A percentile compares a stretch with the other conserved stretches of the same genome.
Conservation (phyloP, 1,140 invertebrate genomes). For the Drosophila pectinifera region DNA sequence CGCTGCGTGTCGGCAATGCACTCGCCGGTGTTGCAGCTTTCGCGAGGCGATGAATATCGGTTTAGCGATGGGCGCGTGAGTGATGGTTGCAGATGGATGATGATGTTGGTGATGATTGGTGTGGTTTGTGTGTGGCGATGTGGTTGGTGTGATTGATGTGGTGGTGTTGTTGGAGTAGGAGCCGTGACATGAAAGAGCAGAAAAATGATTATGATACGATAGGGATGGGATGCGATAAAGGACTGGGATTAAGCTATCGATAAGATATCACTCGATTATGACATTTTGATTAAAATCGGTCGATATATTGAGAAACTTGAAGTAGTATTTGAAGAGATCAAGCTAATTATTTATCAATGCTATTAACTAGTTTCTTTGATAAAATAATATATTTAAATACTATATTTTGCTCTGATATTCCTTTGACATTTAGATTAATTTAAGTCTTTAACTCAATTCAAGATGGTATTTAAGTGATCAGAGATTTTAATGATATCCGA, state of each 20-base stretch:
- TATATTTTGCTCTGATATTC: no score
- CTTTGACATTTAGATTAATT: no score
- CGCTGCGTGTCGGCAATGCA: conserved; percentile 85
- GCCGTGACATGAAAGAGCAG: conserved; percentile 45
- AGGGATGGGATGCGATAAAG: not conserved
- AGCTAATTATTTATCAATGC: no score
- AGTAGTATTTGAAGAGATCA: no score
- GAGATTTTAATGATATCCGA: no score
- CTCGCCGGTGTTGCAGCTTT: conserved; percentile 82
- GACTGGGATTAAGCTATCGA: not conserved
- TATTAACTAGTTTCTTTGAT: no score
- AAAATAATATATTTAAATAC: no score
- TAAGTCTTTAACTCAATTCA: no score
- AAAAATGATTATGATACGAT: conserved; percentile 36
- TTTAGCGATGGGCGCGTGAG: conserved; percentile 28
- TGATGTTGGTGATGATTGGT: conserved; percentile 15
- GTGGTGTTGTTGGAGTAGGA: conserved; percentile 32
- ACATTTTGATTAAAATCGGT: no score
- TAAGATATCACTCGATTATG: not conserved
- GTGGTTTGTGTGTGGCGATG: conserved; percentile 22
- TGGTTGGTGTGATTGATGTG: no score
- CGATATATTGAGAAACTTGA: no score
- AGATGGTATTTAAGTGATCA: no score
- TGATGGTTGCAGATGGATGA: conserved; percentile 20
- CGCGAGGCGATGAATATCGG: conserved; percentile 24